Base-by-base conservation (phyloP, 2,797 vertebrate genomes). In the Lutjanus campechanus region DNA sequence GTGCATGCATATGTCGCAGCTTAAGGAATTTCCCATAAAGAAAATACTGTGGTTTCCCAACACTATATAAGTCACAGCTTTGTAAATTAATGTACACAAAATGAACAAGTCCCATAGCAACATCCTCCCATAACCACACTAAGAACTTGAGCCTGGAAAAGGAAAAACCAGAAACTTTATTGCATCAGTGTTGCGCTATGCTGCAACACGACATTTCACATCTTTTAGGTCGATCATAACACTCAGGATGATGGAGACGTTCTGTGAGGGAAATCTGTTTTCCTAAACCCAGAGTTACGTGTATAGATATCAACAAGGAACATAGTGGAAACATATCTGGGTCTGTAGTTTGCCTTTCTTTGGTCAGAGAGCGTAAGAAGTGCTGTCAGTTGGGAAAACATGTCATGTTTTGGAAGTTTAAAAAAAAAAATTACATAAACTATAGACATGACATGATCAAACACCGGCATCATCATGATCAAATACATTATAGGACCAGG, bases 1-100 rank as follows among this genome's bases (percentile, higher is more conserved):
- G 10, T 7, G 12, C n/a, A 51, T 53, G 50, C 43, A 36, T 49
- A 55, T 20, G n/a, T 69, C 47, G 53, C 19, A 43, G 43, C 29
- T 60, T 17, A 12, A 60, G 47, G 43, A 56, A 53, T 11, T 73
- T 53, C 36, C 43, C 12, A 50, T 29, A 44, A 72, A 63, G 68
- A 75, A 72, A 76, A 68, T 16, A 63, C 20, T 49, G 25, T 65
- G 54, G 68, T 55, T 41, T 64, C 7, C 71, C 43, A n/a, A 71
- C 44, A 58, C 61, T 56, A 20, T 56, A 20, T 36, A 58, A 69
- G 11, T 69, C 19, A 59, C 1, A 69, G 49, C 10, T 77, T 66
- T 41, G 20, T 59, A 69, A 67, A 55, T 51, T 3, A 60, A 29
- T 43, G 17, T 41, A 56, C 1, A 17, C 2, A 17, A 53, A 53